Conservation (phyloP, 2,113 vertebrate genomes). For the Mesembrinibis cayennensis region DNA sequence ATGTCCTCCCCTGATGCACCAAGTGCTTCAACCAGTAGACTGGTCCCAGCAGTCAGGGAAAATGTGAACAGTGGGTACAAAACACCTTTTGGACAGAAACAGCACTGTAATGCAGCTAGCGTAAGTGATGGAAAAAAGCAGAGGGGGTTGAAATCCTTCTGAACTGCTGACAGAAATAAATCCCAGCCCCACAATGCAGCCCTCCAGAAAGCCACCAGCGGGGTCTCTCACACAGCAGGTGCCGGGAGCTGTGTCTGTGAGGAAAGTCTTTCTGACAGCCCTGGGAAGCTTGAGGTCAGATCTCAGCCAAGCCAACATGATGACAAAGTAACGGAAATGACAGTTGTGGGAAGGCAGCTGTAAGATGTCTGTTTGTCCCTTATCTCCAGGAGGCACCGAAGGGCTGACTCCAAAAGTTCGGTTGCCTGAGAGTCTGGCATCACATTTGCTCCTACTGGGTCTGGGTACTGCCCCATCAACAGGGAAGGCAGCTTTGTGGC, state of each 20-base stretch:
- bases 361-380: background rate
- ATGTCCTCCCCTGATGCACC: background rate
- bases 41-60: background rate
- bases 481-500: background rate
- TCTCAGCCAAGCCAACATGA: background rate
- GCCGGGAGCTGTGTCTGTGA: background rate
- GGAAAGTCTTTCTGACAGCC: background rate
- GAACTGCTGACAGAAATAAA: background rate
- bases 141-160: background rate
- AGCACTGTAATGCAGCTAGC: fast-evolving
- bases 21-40: background rate
- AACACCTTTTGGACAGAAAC: background rate
- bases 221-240: background rate
- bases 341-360: background rate
- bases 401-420: background rate
- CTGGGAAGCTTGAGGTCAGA: background rate
- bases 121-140: background rate
- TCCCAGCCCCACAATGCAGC: background rate
- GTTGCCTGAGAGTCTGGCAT: background rate
- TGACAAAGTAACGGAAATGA: background rate
- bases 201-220: background rate
- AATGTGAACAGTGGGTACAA: background rate
- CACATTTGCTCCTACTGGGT: background rate
- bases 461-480: background rate
- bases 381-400: background rate